Conservation (phyloP, 2,888 invertebrate species). For the Yponomeuta malinellus region DNA sequence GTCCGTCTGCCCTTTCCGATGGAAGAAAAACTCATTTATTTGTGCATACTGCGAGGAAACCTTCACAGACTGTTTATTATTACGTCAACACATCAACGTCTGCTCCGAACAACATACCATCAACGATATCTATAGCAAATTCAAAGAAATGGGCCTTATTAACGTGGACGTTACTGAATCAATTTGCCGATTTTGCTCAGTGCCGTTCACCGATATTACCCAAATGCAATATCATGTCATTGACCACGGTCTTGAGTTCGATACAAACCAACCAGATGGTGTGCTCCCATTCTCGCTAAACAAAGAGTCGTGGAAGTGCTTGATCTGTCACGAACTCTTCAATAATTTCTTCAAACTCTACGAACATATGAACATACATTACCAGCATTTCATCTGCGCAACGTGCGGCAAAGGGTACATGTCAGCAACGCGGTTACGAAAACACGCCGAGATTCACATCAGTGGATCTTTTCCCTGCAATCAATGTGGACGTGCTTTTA, state of each 20-base stretch:
- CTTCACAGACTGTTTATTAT: conserved; percentile 47
- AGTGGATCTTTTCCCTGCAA: conserved; percentile 59
- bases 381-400: conserved; percentile 63
- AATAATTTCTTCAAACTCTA: conserved; percentile 63
- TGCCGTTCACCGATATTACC: conserved; percentile 35
- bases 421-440: conserved; percentile 58
- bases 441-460: conserved; percentile 60
- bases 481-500: conserved; percentile 51
- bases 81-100: conserved; percentile 47
- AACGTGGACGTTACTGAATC: conserved; percentile 57
- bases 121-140: conserved; percentile 61
- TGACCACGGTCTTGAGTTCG: conserved; percentile 47
- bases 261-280: conserved; percentile 53
- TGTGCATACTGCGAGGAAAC: conserved; percentile 61
- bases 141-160: conserved; percentile 62
- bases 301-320: conserved; percentile 57
- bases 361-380: conserved; percentile 65
- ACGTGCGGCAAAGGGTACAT: conserved; percentile 65
- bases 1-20: conserved; percentile 57
- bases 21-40: conserved; percentile 60
- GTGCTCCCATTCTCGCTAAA: conserved; percentile 55
- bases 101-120: conserved; percentile 45
- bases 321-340: conserved; percentile 51
- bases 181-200: conserved; percentile 44
- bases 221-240: conserved; percentile 52